Evolutionary conservation across 23 tunicate genomes (phyloP), one percentile per base, ranked within the genome.

Genomic region (Halocynthia roretzi): DNA sequence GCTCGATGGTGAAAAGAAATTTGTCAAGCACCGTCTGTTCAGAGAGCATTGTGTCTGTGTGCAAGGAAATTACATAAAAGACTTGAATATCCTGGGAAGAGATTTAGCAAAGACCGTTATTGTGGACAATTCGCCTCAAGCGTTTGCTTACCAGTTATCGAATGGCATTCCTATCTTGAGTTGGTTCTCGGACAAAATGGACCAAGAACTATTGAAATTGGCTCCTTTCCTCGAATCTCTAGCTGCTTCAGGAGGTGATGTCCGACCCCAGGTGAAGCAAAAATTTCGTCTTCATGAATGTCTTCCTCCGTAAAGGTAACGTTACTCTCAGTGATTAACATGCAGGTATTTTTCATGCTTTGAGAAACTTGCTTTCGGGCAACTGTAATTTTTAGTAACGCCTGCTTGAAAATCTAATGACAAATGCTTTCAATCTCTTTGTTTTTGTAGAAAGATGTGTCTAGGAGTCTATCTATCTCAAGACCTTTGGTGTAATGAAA

Each of bases 1-100:
- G 88, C 80, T 94, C 18, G 98, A 87, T 61, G 87, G 90, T 11
- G 92, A 95, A 17, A 94, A 85, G 83, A 85, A 87, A 69, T 81
- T 76, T 65, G 92, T 94, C 56, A 92, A 70, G 81, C 99, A 94
- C 81, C 83, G 99, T 6, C 68, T 94, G 52, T 94, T 94, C 53
- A 87, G 99, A 48, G 99, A 94, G 81, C 99, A 94, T 63, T 94
- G 99, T 78, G 81, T 94, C 10, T 87, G 95, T 51, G 95, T 94
- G 50, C 99, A 94, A 61, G 99, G 99, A 19, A 94, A 94, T 57
- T 94, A 94, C 74, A 88, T 94, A 8, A 94, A 94, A 62, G 99
- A 94, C 63, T 70, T 94, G 71, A 87, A 83, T 74, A 94, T 94
- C 20, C 78, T 94, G 6, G 99, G 99, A n/a, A 56, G 99, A 61